Base-by-base conservation (phyloP, 2,888 invertebrate species). In the Hoplodrina ambigua region DNA sequence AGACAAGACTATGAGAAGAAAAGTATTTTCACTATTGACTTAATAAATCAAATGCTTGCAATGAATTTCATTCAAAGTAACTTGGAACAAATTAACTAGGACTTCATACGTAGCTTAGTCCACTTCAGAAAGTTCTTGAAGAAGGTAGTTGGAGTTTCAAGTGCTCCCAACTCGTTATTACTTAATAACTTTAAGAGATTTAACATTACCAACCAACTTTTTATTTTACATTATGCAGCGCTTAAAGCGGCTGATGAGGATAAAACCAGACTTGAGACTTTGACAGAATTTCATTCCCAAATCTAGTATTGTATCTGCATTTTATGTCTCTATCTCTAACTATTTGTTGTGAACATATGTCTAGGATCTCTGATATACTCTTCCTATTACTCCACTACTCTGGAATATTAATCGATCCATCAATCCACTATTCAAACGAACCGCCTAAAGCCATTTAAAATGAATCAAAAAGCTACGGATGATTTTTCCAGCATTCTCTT, bases 161-260 rank as follows among this genome's bases (percentile, higher is more conserved):
- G 68, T 49, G 61, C 71, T 65, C 25, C 37, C 59, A 64, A 52
- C 64, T 67, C 52, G 63, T 70, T 72, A 76, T 58, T 67, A 70
- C 73, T 64, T 76, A 64, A 82, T 69, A 81, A 74, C 76, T 76
- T 76, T 54, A 52, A 72, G 75, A 76, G 68, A 81, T 81, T 77
- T 71, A 61, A 72, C 52, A 59, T 69, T 71, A 66, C 55, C 30
- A 53, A 60, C 17, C 8, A 69, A 69, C 60, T 75, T 63, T 64
- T 69, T 37, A 75, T 69, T 62, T 8, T 71, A 11, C 25, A 55
- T 30, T n/a, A 6, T 20, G 33, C 33, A 25, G 37, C 13, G 33
- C 30, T 55, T 37, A n/a, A 46, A 52, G 37, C 13, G 25, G 8
- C 4, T 69, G 25, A 60, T 44, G 55, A 30, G 25, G 1, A 76